Percentiles rank a stretch among this genome's conserved stretches.
These are phyloP conservation scores for Pedionomus torquatus DNA, from an alignment of 2,113 vertebrate genomes.

Conservation along the genomic window DNA sequence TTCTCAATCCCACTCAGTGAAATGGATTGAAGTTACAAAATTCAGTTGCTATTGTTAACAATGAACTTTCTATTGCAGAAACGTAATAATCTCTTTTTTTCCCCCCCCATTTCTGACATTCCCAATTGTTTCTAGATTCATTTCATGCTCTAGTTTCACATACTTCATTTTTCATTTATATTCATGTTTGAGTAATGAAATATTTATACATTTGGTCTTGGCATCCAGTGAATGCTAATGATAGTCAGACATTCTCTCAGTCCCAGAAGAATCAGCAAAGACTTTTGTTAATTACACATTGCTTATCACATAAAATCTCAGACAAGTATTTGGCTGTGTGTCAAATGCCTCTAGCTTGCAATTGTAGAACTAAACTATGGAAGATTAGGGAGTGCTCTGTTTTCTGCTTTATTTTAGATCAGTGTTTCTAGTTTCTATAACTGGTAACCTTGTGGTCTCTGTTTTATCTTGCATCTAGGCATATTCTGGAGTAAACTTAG, in stretches of 20 bases:
- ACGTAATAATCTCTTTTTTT: background rate
- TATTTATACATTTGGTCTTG: slow-evolving; percentile 54
- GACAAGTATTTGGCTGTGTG: slow-evolving; percentile 15
- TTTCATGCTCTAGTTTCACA: background rate
- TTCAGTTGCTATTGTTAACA: background rate
- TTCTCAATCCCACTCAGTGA: background rate
- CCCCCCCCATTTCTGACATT: background rate
- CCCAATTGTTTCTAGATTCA: background rate
- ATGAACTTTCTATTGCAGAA: background rate
- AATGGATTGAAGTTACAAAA: background rate
- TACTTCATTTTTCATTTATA: slow-evolving; percentile 41
- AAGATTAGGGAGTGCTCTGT: background rate
- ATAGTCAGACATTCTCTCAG: slow-evolving; percentile 20
- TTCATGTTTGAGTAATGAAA: slow-evolving; percentile 44
- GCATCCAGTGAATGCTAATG: slow-evolving; percentile 36
- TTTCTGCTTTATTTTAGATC: background rate
- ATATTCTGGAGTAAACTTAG: background rate
- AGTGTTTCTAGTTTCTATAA: background rate
- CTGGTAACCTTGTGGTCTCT: background rate
- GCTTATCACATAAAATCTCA: slow-evolving; percentile 34
- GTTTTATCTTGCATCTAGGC: background rate
- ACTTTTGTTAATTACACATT: slow-evolving; percentile 48
- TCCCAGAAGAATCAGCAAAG: slow-evolving; percentile 33
- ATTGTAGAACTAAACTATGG: background rate
- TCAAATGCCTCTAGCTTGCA: slow-evolving; percentile 8